Base-by-base conservation (phyloP, 2,888 invertebrate species). In the Entomobrya proxima region DNA sequence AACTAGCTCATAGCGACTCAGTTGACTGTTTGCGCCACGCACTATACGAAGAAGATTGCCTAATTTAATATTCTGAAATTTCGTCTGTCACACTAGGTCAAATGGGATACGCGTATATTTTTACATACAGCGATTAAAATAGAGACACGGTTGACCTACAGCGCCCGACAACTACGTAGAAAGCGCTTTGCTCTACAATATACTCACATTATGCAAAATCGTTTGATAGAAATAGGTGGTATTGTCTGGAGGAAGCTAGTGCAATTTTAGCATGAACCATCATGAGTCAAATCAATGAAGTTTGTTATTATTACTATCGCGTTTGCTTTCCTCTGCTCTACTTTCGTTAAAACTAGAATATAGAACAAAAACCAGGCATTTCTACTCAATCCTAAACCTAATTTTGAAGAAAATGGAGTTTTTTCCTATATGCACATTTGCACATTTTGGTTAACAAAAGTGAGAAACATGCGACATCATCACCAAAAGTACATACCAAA, bases 101-200 rank as follows among this genome's bases (percentile, higher is more conserved):
- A 74, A 74, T 74, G 30, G 44, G 40, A n/a, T 61, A 9, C 11
- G 21, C 9, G 21, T 55, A 30, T 72, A 61, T 61, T 61, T 80
- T 81, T 81, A 30, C n/a, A 76, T 40, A 64, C n/a, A 81, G 76
- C 75, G 76, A 76, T 82, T 82, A 82, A 82, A 82, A 75, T 67
- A 64, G 67, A 64, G 75, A 75, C n/a, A n/a, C 64, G 52, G 75
- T 21, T 52, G 82, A 67, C 55, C 75, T 76, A 52, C 35, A 67
- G 40, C 37, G 64, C 64, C 27, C n/a, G n/a, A n/a, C n/a, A n/a
- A n/a, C n/a, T n/a, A 27, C 58, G 24, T 32, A 61, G 15, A 44
- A n/a, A 27, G n/a, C n/a, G n/a, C n/a, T 27, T 15, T 44, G 27
- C 9, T 21, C 67, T 24, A 24, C 9, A 67, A 13, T 30, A 47